A percentile compares a stretch with the other conserved stretches of the same genome.
Evolutionary conservation across 2,888 invertebrate genomes (phyloP).

Genomic region (Drosophila paranaensis): DNA sequence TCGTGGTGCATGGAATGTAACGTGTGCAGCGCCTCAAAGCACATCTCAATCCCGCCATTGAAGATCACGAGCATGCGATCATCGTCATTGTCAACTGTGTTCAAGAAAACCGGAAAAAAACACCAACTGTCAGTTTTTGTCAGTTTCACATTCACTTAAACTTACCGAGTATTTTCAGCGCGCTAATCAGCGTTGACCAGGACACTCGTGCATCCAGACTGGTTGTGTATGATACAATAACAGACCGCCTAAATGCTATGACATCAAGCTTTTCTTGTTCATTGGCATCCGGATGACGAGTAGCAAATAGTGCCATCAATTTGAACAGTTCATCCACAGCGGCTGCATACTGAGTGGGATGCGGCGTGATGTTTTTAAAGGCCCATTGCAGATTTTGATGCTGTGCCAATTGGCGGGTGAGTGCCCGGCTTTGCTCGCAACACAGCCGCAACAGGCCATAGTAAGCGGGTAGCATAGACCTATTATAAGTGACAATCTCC

Average conservation of each 20-base stretch:
- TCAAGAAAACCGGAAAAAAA: not conserved
- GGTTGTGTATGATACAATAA: slow-evolving; percentile 94
- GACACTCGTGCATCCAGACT: slow-evolving; percentile 95
- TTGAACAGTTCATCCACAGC: slow-evolving; percentile 97
- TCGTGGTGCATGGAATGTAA: slow-evolving; percentile 97
- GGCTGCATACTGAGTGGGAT: slow-evolving; percentile 95
- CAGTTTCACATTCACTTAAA: not conserved
- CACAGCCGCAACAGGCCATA: slow-evolving; percentile 95
- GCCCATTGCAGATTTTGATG: slow-evolving; percentile 99
- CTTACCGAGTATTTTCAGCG: slow-evolving; percentile 90
- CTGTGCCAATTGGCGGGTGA: slow-evolving; percentile 93
- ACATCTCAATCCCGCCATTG: slow-evolving; percentile 91
- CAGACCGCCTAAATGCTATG: slow-evolving; percentile 93
- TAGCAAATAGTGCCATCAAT: slow-evolving; percentile 94
- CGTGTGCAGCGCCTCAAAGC: slow-evolving; percentile 92
- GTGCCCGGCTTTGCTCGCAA: slow-evolving; percentile 94
- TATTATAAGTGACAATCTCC: slow-evolving; percentile 96
- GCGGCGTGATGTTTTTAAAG: slow-evolving; percentile 98
- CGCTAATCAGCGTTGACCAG: slow-evolving; percentile 97
- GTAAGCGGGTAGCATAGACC: slow-evolving; percentile 96
- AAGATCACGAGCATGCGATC: slow-evolving; percentile 95
- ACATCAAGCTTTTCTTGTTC: slow-evolving; percentile 93
- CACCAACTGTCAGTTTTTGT: no score
- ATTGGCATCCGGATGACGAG: slow-evolving; percentile 91
- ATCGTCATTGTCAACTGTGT: slow-evolving; percentile 92